Base-by-base conservation (phyloP, 2,888 invertebrate genomes). In the Magallana nippona region DNA sequence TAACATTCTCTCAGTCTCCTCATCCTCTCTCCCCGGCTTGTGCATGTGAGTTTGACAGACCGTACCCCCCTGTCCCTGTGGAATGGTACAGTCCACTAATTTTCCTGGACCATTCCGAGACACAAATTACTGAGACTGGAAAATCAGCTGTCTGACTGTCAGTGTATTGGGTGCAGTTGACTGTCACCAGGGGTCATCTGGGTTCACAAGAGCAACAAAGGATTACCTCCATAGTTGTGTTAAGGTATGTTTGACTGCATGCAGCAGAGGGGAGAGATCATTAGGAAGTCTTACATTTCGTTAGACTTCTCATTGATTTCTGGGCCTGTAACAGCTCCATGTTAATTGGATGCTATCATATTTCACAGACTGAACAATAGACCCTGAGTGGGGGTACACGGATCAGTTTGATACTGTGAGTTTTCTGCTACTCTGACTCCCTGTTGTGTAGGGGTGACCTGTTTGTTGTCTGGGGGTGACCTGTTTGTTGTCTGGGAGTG, bases 21-120 rank as follows among this genome's bases (percentile, higher is more conserved):
- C 15, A 44, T 44, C 44, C 44, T 44, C 32, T 71, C 32, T 71
- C 27, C 32, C 71, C 1, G 10, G 15, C 71, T 13, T 32, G 71
- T 71, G 71, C 71, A 71, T 71, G 27, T 27, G 8, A 60, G 71
- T 32, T 13, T 15, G 71, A 71, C 22, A 10, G 71, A 27, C 27
- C 27, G 0, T 27, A 44, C 71, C 71, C 79, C 79, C 79, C 79
- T 79, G 79, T 79, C 57, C 11, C 56, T 57, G 79, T 79, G 27
- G 27, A 79, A 79, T 79, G 79, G 79, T 57, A 79, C 22, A 56
- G 15, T 27, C 79, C 79, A 79, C 57, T 79, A 27, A 63, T 27
- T 71, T 27, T 71, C 32, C 32, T 1, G 71, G 71, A 71, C 71
- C 32, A 32, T 71, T 71, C 15, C 1, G 27, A 71, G 13, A 32